These are phyloP conservation scores for Laticauda colubrina DNA, from an alignment of 2,113 vertebrate genomes.

Conservation along the genomic window DNA sequence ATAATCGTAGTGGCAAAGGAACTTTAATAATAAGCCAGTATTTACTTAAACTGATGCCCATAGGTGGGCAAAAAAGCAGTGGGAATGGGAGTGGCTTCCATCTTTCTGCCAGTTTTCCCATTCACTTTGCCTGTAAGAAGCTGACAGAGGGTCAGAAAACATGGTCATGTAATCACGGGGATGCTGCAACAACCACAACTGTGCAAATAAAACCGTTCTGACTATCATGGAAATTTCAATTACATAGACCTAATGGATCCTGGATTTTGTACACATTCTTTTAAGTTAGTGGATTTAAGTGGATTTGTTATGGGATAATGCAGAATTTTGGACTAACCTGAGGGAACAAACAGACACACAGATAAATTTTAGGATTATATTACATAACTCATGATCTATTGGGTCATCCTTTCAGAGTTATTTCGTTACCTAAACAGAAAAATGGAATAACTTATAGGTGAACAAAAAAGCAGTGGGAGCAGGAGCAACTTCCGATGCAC, in stretches of 20 bases:
- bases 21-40: not conserved
- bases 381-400: not conserved
- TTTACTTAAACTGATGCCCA: not conserved
- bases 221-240: not conserved
- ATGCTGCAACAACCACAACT: not conserved
- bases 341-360: not conserved
- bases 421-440: not conserved
- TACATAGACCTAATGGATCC: not conserved
- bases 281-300: not conserved
- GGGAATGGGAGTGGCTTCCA: not conserved
- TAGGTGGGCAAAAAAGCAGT: not conserved
- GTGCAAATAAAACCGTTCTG: not conserved
- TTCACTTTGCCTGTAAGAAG: not conserved
- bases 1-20: not conserved
- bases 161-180: not conserved
- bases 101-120: not conserved
- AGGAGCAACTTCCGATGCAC: not conserved
- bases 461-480: not conserved
- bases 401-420: not conserved
- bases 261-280: not conserved
- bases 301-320: not conserved
- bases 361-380: not conserved
- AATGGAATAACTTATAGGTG: not conserved
- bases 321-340: not conserved
- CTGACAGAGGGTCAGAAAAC: not conserved